phyloP scores from a whole-genome alignment of 2,888 invertebrate genomes.

The Plebejus anna region DNA sequence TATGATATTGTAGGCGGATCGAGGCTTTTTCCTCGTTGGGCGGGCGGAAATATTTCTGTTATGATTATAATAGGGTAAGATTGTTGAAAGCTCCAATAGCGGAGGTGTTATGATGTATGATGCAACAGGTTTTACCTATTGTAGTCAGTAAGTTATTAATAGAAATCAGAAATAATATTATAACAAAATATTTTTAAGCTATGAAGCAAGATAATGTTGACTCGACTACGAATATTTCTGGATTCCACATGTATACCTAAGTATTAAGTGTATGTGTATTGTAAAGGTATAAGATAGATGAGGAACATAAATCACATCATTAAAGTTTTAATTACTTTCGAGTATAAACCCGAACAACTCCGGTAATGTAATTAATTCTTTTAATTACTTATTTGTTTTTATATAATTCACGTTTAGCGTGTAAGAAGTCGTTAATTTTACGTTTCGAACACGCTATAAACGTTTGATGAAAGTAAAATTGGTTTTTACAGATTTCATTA shows the following conservation, averaged over 20 bases:
- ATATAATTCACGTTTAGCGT: conserved; percentile 19
- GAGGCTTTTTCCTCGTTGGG: conserved; percentile 69
- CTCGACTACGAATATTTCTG: background rate
- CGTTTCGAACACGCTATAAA: conserved; percentile 13
- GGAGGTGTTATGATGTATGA: conserved; percentile 30
- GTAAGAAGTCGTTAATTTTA: conserved; percentile 16
- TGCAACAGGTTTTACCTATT: background rate
- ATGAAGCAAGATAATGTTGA: too few relatives aligned
- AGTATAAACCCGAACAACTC: conserved; percentile 16
- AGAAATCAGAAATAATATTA: background rate
- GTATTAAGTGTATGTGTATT: background rate
- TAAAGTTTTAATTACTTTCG: conserved; percentile 17
- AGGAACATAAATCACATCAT: conserved; percentile 14
- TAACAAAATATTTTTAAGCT: too few relatives aligned
- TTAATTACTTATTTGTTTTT: conserved; percentile 20
- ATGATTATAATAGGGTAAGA: conserved; percentile 69
- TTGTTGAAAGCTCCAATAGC: conserved; percentile 44
- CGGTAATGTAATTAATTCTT: conserved; percentile 21
- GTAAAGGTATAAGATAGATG: background rate
- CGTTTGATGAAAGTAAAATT: conserved; percentile 8
- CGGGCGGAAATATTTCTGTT: conserved; percentile 75
- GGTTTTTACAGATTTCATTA: conserved; percentile 11
- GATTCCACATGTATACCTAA: background rate
- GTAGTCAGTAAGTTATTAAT: background rate
- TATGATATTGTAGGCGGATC: conserved; percentile 79